Conservation (phyloP, 2,113 vertebrate species). For the Ibidorhyncha struthersii region DNA sequence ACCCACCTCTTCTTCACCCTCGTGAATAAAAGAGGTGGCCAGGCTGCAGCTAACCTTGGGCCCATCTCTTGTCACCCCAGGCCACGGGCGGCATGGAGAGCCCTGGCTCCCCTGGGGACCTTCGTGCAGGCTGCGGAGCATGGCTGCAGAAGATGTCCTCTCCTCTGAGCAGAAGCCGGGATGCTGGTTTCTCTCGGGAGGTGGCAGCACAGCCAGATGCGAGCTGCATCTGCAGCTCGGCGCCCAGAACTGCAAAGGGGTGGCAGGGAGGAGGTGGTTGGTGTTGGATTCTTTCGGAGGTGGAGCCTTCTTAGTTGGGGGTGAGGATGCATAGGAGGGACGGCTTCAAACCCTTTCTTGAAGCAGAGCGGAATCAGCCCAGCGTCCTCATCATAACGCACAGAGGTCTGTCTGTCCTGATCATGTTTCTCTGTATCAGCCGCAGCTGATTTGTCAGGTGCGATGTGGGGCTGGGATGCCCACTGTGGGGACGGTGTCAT, state of each 20-base stretch:
- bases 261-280: neutral
- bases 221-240: neutral
- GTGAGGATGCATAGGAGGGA: neutral
- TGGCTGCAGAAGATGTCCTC: neutral
- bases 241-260: neutral
- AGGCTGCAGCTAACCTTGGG: neutral
- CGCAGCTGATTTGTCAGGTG: neutral
- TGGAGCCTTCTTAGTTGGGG: neutral
- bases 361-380: neutral
- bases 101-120: neutral
- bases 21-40: neutral
- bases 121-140: rapidly evolving
- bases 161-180: neutral
- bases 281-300: neutral
- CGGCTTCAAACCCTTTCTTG: neutral
- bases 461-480: neutral
- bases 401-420: neutral
- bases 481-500: neutral
- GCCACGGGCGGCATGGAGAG: neutral
- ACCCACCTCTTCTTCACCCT: neutral
- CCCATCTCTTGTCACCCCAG: neutral
- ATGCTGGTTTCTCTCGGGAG: constrained; percentile 2
- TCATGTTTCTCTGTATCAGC: neutral
- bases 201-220: constrained; percentile 34
- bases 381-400: neutral